Evolutionary conservation across 1,140 invertebrate species (phyloP).

Genomic region (Copidosoma floridanum): DNA sequence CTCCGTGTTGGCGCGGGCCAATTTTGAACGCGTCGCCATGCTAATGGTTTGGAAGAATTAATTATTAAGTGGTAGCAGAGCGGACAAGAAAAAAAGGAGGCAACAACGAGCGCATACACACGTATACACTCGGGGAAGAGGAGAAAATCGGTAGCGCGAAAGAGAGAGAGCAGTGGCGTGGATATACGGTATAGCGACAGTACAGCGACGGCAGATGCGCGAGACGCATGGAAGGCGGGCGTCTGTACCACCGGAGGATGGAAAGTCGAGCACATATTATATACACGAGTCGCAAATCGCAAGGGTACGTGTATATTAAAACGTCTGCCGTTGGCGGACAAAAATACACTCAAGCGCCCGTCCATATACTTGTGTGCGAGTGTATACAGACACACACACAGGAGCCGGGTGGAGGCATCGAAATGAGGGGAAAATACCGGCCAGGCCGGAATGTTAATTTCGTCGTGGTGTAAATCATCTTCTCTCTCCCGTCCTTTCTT

Average conservation of each 20-base stretch:
- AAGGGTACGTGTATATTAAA: neutral
- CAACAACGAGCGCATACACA: no score
- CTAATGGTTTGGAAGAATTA: conserved; percentile 20
- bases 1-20: conserved; percentile 2
- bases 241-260: conserved; percentile 24
- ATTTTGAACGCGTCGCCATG: conserved; percentile 12
- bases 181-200: no score
- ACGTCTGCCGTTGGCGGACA: conserved; percentile 6
- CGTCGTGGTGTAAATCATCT: conserved; percentile 41
- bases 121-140: no score
- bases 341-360: conserved; percentile 16
- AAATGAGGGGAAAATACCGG: conserved; percentile 42
- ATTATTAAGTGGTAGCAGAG: no score
- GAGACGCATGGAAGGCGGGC: no score
- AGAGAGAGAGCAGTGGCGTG: no score
- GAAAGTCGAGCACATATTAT: no score
- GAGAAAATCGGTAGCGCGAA: no score
- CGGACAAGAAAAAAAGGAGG: no score
- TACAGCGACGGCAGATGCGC: neutral
- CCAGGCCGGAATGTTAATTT: conserved; percentile 43
- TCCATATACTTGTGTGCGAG: neutral
- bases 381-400: no score
- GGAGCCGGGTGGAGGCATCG: conserved; percentile 26
- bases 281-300: no score
- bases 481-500: neutral